These are phyloP conservation scores for Eutolmus rufibarbis DNA, from an alignment of 2,888 invertebrate genomes.

Conservation along the genomic window DNA sequence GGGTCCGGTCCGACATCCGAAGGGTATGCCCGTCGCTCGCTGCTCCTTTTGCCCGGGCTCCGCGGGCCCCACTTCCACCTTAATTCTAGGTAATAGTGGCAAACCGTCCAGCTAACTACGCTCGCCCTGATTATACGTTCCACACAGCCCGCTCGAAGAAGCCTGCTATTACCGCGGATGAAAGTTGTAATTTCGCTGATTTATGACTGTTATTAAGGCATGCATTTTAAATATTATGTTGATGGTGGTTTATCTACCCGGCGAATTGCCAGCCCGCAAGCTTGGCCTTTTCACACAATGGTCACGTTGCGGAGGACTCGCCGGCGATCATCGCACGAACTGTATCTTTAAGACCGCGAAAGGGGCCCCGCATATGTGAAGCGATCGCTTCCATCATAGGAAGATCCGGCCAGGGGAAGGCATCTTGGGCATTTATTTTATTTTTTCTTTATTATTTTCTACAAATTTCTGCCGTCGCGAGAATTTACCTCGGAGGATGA, in stretches of 20 bases:
- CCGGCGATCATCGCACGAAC: not conserved
- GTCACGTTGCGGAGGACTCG: not conserved
- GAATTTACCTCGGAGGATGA: not conserved
- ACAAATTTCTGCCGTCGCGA: not conserved
- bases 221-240: constrained; percentile 48
- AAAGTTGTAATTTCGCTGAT: constrained; percentile 62
- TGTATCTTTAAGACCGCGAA: not conserved
- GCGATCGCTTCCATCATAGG: not conserved
- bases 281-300: constrained; percentile 2
- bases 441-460: not conserved
- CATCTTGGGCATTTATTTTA: not conserved
- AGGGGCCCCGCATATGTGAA: not conserved
- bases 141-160: constrained; percentile 11
- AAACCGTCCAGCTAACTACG: constrained; percentile 14
- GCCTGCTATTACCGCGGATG: constrained; percentile 51
- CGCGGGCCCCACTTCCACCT: not conserved
- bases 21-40: not conserved
- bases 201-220: constrained; percentile 59
- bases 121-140: constrained; percentile 19
- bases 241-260: constrained; percentile 5
- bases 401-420: not conserved
- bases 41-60: not conserved
- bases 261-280: not conserved
- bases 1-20: not conserved
- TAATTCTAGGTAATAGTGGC: constrained; percentile 33